phyloP scores from a whole-genome alignment of 2,888 invertebrate species.

The Nebria salina region DNA sequence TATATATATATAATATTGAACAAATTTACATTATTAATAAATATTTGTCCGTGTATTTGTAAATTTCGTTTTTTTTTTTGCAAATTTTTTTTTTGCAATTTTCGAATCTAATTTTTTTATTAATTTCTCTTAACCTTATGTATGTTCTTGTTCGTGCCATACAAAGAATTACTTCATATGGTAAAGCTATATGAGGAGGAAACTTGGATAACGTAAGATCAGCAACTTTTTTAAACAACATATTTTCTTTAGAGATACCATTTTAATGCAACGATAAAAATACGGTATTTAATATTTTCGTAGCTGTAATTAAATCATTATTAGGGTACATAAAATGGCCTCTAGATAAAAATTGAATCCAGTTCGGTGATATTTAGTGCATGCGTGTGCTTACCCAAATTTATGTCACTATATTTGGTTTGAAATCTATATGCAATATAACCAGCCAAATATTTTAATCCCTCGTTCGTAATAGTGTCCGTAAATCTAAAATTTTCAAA shows the following conservation, averaged over 20 bases:
- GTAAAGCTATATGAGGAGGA: background rate
- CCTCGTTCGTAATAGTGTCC: slow-evolving; percentile 36
- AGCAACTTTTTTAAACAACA: background rate
- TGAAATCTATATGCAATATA: slow-evolving; percentile 47
- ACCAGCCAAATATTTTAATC: slow-evolving; percentile 43
- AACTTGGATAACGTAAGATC: background rate
- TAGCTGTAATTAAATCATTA: slow-evolving; percentile 37
- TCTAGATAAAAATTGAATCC: slow-evolving; percentile 47
- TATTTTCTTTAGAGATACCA: slow-evolving; percentile 8
- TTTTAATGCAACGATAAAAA: slow-evolving; percentile 10
- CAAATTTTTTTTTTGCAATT: no score
- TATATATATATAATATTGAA: no score
- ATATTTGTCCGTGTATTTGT: no score
- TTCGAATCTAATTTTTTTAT: no score
- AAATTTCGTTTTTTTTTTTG: no score
- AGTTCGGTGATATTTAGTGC: slow-evolving; percentile 36
- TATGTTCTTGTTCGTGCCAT: slow-evolving; percentile 42
- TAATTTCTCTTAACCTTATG: no score
- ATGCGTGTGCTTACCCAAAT: slow-evolving; percentile 21
- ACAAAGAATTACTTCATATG: slow-evolving; percentile 33
- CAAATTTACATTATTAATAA: no score
- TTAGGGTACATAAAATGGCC: slow-evolving; percentile 45
- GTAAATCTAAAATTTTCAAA: slow-evolving; percentile 31
- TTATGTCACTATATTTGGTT: slow-evolving; percentile 32
- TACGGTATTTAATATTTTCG: slow-evolving; percentile 33